Evolutionary conservation across 2,797 vertebrate genomes (phyloP), one percentile per base, ranked within the genome.

Genomic region (Octomys mimax): DNA sequence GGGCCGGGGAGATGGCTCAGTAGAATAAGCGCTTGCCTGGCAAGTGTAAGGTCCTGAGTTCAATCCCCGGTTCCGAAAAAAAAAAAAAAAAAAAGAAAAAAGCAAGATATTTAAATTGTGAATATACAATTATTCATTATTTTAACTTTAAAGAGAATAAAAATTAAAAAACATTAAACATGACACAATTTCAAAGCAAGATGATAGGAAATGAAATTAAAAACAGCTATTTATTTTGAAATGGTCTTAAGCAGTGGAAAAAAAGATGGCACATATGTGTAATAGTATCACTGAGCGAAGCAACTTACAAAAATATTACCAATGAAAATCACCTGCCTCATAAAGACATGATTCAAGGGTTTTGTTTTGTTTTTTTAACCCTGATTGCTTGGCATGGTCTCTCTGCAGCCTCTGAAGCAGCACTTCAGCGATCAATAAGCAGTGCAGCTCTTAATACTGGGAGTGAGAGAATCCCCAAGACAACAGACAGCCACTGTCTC

Each of bases 401-500:
- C 57, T 14, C 83, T 36, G 16, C 31, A 3, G 39, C 42, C 71
- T 77, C 42, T 78, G 39, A 59, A 64, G 8, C 5, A 85, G 22
- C 33, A 46, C 6, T 0, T 21, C 4, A 26, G 36, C 31, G 31
- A 39, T 66, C 0, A 7, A 33, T 78, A 73, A 83, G 31, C 54
- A 10, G 36, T 89, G 70, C 61, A 62, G 62, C 59, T 87, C 62
- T 94, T 82, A 64, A 21, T 61, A 12, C 62, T 49, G 4, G 6
- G n/a, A n/a, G 66, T 1, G 0, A 31, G 77, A 96, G 66, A 39
- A 19, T 88, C 73, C 36, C 52, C 46, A 52, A 62, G 93, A 39
- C 64, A 57, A 49, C 31, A 62, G 83, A 85, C 75, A 89, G 21
- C 91, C 81, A 46, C 89, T 89, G 89, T 94, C 92, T 96, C 70